Base-by-base conservation (phyloP, 2,113 vertebrate species). In the Gymnarchus niloticus region DNA sequence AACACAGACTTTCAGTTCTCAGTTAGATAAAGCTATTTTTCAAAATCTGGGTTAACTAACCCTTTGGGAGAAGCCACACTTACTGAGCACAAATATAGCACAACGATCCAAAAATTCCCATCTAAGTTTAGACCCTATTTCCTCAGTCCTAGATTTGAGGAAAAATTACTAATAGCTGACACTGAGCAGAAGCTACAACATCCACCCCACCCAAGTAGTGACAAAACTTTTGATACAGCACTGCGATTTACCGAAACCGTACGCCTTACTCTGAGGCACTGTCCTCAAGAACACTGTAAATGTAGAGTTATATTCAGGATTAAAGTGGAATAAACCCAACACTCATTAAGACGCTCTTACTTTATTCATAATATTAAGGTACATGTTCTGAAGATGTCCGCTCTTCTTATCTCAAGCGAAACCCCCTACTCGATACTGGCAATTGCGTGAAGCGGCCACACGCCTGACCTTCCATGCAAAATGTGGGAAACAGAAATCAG, bases 11-110 rank as follows among this genome's bases (percentile, higher is more conserved):
- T 59, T 61, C 73, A 78, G 73, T 78, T 84, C 88, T 87, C 85
- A 59, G n/a, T 78, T 86, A 86, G 87, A 83, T 6, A 81, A 65
- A 76, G 69, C 85, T 56, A 82, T 86, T 89, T 89, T 88, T 88
- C 61, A 59, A 90, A 86, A 91, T 91, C 87, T 91, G 88, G 89
- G 90, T 85, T 91, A 90, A 88, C 83, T 85, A 86, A 56, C 87
- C 90, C 89, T 89, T 86, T 51, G 89, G 89, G 88, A 90, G 87
- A 87, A 82, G 87, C 87, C 90, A 91, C 89, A 91, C 69, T 90
- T 85, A 87, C 87, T 54, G 87, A 88, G 85, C 83, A 85, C 76
- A 82, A 69, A 54, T 86, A 78, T 33, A 56, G 23, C 48, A 77
- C n/a, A 85, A 83, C 69, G 33, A 54, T 65, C 56, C 73, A 81